Base-by-base conservation (phyloP, 2,797 vertebrate species). In the Cynopterus sphinx region DNA sequence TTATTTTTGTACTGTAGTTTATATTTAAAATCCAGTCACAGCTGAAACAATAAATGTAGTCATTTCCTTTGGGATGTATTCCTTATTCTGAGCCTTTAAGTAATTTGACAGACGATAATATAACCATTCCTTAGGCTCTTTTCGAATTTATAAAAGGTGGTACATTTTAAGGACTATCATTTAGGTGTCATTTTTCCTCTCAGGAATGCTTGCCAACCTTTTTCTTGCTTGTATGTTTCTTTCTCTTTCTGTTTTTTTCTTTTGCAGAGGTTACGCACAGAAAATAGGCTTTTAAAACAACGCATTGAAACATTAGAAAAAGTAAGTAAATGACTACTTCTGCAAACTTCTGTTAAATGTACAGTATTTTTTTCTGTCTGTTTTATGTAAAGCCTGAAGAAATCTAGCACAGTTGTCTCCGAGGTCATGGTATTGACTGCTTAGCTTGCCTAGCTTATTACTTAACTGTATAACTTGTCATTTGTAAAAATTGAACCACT, bases 291-390 rank as follows among this genome's bases (percentile, higher is more conserved):
- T 81, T 98, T 99, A 98, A 99, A 99, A 98, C 99, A 99, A 96
- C 99, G 99, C 96, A 99, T 99, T 91, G 99, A 99, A 98, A 99
- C 99, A 8, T 98, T 99, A 98, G 99, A 99, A 98, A 99, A 99
- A 98, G 99, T 99, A 98, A 99, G 99, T 99, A 96, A 95, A 24
- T 81, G 77, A 89, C 31, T 88, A 28, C 71, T 79, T 79, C 16
- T 65, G n/a, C 24, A 93, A 92, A 26, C 67, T 61, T 93, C n/a
- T 90, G 43, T 77, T 96, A 91, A 83, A 79, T 89, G 91, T 17
- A 86, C 70, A 57, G 1, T 84, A 39, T 87, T 26, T 51, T 5
- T 91, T 78, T 78, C 51, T 24, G 6, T n/a, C 75, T 91, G 36
- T 89, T 70, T 86, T 68, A 96, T 92, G 88, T 53, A 2, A 74